Percentiles rank a stretch among this genome's conserved stretches.
phyloP scores from a whole-genome alignment of 1,140 invertebrate species.

The Neodiprion virginianus region DNA sequence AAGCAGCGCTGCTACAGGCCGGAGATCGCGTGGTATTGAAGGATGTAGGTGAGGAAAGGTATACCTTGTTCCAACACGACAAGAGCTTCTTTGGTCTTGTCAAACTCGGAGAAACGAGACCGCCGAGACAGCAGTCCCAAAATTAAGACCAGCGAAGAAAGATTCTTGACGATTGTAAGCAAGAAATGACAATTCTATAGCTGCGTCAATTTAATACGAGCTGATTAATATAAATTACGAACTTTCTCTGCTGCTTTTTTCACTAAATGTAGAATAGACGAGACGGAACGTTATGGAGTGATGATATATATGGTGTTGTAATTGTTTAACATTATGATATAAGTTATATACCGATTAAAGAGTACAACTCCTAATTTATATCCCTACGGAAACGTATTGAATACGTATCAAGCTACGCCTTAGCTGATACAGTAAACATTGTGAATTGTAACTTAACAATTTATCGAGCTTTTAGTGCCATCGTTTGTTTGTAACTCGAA shows the following conservation, averaged over 20 bases:
- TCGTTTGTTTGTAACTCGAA: neutral
- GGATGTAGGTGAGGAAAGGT: conserved; percentile 72
- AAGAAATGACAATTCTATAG: conserved; percentile 2
- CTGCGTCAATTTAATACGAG: neutral
- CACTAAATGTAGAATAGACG: neutral
- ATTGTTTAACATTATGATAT: too few relatives aligned
- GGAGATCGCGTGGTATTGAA: conserved; percentile 71
- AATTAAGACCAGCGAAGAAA: conserved; percentile 28
- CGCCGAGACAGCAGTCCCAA: conserved; percentile 24
- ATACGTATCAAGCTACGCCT: neutral
- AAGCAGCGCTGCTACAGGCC: conserved; percentile 67
- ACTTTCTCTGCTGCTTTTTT: conserved; percentile 13
- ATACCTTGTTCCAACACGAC: conserved; percentile 73
- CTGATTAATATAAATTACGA: conserved; percentile 4
- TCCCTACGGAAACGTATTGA: neutral
- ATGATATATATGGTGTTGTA: neutral
- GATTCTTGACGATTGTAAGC: neutral
- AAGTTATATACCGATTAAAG: too few relatives aligned
- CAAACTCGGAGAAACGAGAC: conserved; percentile 68
- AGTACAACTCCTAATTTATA: conserved; percentile 1
- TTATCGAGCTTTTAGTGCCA: neutral
- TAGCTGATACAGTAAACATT: neutral
- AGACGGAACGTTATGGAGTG: neutral
- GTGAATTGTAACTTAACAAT: neutral
- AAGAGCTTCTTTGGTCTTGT: conserved; percentile 83